Conservation (phyloP, 2,888 invertebrate species). For the Agriopis leucophaearia region DNA sequence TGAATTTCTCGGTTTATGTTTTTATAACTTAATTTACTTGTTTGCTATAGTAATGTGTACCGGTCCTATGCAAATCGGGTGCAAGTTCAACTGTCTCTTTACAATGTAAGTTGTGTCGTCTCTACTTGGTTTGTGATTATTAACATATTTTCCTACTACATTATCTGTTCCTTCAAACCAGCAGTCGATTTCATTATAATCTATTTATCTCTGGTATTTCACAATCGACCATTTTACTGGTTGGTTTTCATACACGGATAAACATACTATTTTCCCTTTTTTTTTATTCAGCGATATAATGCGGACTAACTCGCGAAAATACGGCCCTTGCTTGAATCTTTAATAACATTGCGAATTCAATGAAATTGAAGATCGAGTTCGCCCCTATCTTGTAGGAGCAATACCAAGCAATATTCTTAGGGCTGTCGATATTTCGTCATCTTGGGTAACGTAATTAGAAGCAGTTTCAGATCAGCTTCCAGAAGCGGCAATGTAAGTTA, state of each 20-base stretch:
- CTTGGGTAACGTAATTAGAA: slow-evolving; percentile 9
- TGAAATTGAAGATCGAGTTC: slow-evolving; percentile 60
- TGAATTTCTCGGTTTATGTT: no score
- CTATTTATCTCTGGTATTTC: not conserved
- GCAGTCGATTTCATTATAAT: not conserved
- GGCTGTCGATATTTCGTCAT: slow-evolving; percentile 7
- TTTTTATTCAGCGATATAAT: slow-evolving; percentile 25
- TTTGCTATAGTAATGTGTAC: no score
- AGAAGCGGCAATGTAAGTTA: not conserved
- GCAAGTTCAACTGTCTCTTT: not conserved
- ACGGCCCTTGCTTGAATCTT: slow-evolving; percentile 48
- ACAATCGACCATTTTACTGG: not conserved
- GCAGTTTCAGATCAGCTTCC: not conserved
- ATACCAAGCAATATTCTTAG: slow-evolving; percentile 38
- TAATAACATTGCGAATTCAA: slow-evolving; percentile 62
- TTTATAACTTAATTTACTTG: no score
- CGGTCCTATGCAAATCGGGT: not conserved
- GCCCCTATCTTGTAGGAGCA: slow-evolving; percentile 50
- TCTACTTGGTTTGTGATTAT: not conserved
- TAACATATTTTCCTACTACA: no score
- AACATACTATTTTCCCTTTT: slow-evolving; percentile 10
- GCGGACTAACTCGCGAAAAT: slow-evolving; percentile 36
- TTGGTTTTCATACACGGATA: not conserved
- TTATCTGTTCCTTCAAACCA: not conserved
- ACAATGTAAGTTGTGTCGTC: not conserved